A percentile compares a stretch with the other conserved stretches of the same genome.
These are phyloP conservation scores for Bucorvus abyssinicus DNA, from an alignment of 2,797 vertebrate species.

Conservation along the genomic window DNA sequence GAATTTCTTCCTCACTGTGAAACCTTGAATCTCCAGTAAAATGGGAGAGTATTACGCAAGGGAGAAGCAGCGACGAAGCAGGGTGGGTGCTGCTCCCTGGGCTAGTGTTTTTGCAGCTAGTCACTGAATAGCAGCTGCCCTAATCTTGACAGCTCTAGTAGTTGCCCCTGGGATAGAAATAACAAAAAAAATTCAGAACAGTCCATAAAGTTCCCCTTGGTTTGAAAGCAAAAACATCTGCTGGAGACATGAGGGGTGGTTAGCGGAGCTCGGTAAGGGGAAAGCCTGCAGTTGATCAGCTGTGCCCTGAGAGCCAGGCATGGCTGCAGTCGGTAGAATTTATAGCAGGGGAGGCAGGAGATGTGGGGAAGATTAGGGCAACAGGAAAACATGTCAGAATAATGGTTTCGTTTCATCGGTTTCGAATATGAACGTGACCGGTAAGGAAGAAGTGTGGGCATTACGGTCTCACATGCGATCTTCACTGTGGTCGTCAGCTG, in stretches of 20 bases:
- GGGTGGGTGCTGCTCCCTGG: background rate
- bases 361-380: background rate
- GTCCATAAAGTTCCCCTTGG: constrained; percentile 36
- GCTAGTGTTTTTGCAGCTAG: background rate
- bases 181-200: background rate
- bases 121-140: background rate
- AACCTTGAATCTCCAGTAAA: background rate
- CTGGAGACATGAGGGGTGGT: constrained; percentile 31
- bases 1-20: background rate
- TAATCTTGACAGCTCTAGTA: background rate
- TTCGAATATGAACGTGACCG: background rate
- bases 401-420: background rate
- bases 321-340: background rate
- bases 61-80: background rate
- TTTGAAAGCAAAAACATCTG: constrained; percentile 64
- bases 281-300: constrained; percentile 50
- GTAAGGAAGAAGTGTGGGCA: background rate
- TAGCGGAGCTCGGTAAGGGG: background rate
- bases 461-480: background rate
- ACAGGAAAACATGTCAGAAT: background rate
- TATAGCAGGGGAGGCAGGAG: background rate
- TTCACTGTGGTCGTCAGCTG: background rate
- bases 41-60: background rate
- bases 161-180: constrained; percentile 21
- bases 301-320: constrained; percentile 40